A percentile compares a stretch with the other conserved stretches of the same genome.
These are phyloP conservation scores for Telmatherina bonti DNA, from an alignment of 2,797 vertebrate species.

Conservation along the genomic window DNA sequence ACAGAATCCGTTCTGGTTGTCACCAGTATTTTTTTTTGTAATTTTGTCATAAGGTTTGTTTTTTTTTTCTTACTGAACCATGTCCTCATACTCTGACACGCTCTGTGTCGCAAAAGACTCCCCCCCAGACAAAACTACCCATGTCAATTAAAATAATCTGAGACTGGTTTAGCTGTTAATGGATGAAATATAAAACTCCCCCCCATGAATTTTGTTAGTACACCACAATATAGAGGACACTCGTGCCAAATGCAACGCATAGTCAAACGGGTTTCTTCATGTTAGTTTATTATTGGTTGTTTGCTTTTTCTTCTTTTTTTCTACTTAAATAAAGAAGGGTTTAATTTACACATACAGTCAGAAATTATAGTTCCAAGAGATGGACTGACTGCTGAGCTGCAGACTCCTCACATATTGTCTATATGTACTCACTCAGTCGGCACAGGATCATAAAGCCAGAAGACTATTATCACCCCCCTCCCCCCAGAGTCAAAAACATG, in stretches of 20 bases:
- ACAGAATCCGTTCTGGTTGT: background rate
- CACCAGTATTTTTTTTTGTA: constrained; percentile 21
- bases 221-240: background rate
- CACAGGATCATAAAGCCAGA: constrained; percentile 10
- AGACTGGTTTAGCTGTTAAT: background rate
- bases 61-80: background rate
- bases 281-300: background rate
- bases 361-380: background rate
- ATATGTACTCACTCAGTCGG: constrained; percentile 19
- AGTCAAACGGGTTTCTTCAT: constrained; percentile 9
- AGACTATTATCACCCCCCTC: constrained; percentile 2
- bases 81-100: background rate
- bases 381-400: background rate
- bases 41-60: background rate
- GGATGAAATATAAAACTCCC: background rate
- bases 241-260: background rate
- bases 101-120: background rate
- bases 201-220: background rate
- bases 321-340: background rate
- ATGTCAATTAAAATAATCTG: constrained; percentile 3
- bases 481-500: constrained; percentile 23
- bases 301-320: background rate
- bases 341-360: background rate
- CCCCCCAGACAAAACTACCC: background rate
- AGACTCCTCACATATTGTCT: background rate